Percentiles rank a stretch among this genome's conserved stretches.
These are phyloP conservation scores for Xanthia icteritia DNA, from an alignment of 2,888 invertebrate genomes.

Conservation along the genomic window DNA sequence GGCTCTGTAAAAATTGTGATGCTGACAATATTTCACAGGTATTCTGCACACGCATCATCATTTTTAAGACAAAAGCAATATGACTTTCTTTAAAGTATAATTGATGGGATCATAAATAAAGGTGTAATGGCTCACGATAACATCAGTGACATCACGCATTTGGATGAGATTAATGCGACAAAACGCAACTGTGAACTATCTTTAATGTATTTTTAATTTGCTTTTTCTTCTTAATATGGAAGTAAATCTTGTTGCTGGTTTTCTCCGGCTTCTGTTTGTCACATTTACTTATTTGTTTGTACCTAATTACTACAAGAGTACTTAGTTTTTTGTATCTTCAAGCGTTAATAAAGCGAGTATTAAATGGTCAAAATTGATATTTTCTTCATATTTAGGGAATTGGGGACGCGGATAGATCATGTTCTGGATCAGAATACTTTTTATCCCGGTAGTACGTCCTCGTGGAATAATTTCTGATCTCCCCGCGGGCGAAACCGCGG, in stretches of 20 bases:
- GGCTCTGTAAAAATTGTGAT: background rate
- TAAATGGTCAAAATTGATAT: background rate
- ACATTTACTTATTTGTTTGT: background rate
- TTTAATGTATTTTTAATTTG: background rate
- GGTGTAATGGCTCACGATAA: conserved; percentile 28
- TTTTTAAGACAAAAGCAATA: background rate
- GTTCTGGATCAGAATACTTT: no score
- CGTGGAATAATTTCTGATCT: no score
- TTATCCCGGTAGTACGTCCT: no score
- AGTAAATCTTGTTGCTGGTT: background rate
- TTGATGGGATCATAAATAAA: conserved; percentile 40
- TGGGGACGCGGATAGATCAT: no score
- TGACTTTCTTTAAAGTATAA: conserved; percentile 27
- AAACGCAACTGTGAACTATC: background rate
- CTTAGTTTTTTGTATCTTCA: background rate
- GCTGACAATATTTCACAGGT: background rate
- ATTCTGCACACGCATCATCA: background rate
- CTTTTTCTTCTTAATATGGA: background rate
- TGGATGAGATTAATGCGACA: background rate
- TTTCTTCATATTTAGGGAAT: background rate
- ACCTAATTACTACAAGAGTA: background rate
- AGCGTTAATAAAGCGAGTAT: background rate
- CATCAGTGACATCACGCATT: conserved; percentile 19
- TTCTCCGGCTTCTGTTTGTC: no score
- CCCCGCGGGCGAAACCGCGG: no score